phyloP scores from a whole-genome alignment of 2,888 invertebrate species.

The Standfussiana lucernea region DNA sequence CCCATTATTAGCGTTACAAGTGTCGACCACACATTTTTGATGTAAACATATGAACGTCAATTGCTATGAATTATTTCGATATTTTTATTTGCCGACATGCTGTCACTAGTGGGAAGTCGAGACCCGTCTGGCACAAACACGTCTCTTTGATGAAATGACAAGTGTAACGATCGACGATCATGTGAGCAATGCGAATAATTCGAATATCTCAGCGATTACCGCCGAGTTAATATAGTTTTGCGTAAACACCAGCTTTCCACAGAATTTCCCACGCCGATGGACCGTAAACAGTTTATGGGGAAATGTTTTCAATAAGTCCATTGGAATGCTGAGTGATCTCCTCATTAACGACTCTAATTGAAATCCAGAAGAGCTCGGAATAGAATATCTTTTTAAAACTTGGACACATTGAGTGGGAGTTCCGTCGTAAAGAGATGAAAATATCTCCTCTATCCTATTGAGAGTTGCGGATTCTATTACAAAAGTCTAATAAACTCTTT shows the following conservation, averaged over 20 bases:
- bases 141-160: conserved; percentile 52
- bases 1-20: conserved; percentile 8
- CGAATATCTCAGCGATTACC: conserved; percentile 73
- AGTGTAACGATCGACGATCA: conserved; percentile 54
- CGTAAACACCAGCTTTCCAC: conserved; percentile 69
- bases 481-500: conserved; percentile 42
- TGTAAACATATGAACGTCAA: conserved; percentile 42
- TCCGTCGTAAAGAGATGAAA: conserved; percentile 43
- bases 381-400: conserved; percentile 48
- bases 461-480: conserved; percentile 27
- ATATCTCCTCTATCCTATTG: conserved; percentile 24
- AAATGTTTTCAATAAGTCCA: conserved; percentile 59
- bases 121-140: conserved; percentile 49
- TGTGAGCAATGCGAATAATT: conserved; percentile 71
- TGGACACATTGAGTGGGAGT: conserved; percentile 42
- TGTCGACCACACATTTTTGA: conserved; percentile 18
- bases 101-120: conserved; percentile 16
- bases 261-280: conserved; percentile 66
- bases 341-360: conserved; percentile 43
- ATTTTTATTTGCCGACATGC: conserved; percentile 33
- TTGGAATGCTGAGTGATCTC: conserved; percentile 31
- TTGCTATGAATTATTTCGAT: conserved; percentile 47
- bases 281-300: conserved; percentile 42
- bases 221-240: conserved; percentile 67
- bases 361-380: conserved; percentile 31